Conservation (phyloP, 2,797 vertebrate genomes). For the Myotis planiceps region DNA sequence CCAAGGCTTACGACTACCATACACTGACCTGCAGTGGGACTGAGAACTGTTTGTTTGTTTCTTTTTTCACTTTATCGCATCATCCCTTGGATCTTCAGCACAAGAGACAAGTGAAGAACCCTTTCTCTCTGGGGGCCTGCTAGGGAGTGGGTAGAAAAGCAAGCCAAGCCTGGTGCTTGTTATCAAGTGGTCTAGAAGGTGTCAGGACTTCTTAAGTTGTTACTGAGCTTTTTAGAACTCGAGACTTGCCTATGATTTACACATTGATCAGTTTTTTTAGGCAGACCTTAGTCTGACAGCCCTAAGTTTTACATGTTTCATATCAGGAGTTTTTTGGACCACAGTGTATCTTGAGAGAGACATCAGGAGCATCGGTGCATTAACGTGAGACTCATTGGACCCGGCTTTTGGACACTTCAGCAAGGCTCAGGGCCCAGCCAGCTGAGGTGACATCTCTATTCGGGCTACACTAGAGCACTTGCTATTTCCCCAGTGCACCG, state of each 20-base stretch:
- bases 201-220: neutral
- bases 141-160: neutral
- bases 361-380: neutral
- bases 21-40: neutral
- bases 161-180: neutral
- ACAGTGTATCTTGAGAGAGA: neutral
- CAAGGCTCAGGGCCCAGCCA: neutral
- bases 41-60: neutral
- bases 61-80: neutral
- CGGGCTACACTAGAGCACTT: neutral
- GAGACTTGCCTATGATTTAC: neutral
- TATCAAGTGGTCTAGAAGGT: neutral
- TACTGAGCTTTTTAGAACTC: neutral
- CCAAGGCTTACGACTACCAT: neutral
- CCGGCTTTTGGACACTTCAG: neutral
- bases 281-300: neutral
- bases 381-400: neutral
- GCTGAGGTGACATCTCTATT: neutral
- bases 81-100: neutral
- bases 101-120: neutral
- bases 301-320: neutral
- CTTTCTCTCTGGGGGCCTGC: neutral
- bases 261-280: neutral
- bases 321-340: neutral
- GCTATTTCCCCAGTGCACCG: rapidly evolving